Evolutionary conservation across 1,140 invertebrate species (phyloP).

Genomic region (Chlorops oryzae): DNA sequence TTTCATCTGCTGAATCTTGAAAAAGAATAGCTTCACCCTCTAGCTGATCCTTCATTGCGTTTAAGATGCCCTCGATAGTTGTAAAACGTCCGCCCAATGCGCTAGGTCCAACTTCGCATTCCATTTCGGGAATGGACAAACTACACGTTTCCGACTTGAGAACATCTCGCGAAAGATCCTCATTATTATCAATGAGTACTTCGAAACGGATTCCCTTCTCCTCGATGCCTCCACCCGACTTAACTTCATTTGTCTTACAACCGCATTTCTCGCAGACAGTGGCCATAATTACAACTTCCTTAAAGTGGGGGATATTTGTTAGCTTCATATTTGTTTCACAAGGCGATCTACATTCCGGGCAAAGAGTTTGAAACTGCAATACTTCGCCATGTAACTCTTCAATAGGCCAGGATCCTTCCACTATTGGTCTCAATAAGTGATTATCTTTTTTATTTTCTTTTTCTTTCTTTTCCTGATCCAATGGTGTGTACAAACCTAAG

Average conservation of each 20-base stretch:
- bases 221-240: conserved; percentile 88
- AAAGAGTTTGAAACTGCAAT: conserved; percentile 80
- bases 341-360: conserved; percentile 74
- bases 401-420: conserved; percentile 55
- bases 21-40: conserved; percentile 60
- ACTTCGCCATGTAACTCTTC: conserved; percentile 75
- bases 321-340: conserved; percentile 96
- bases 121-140: conserved; percentile 83
- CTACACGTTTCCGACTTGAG: conserved; percentile 94
- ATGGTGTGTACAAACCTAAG: conserved; percentile 32
- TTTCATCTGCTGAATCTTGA: conserved; percentile 64
- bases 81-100: conserved; percentile 91
- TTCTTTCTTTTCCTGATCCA: conserved; percentile 4
- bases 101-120: conserved; percentile 76
- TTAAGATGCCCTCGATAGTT: conserved; percentile 82
- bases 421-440: conserved; percentile 56
- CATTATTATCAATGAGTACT: conserved; percentile 62
- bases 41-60: conserved; percentile 65
- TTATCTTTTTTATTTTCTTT: conserved; percentile 17
- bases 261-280: conserved; percentile 88
- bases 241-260: conserved; percentile 88
- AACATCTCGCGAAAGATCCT: conserved; percentile 87
- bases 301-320: conserved; percentile 93
- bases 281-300: conserved; percentile 97
- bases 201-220: conserved; percentile 72